Percentiles rank a stretch among this genome's conserved stretches.
phyloP scores from a whole-genome alignment of 1,140 invertebrate genomes.

The Zaprionus taronus region DNA sequence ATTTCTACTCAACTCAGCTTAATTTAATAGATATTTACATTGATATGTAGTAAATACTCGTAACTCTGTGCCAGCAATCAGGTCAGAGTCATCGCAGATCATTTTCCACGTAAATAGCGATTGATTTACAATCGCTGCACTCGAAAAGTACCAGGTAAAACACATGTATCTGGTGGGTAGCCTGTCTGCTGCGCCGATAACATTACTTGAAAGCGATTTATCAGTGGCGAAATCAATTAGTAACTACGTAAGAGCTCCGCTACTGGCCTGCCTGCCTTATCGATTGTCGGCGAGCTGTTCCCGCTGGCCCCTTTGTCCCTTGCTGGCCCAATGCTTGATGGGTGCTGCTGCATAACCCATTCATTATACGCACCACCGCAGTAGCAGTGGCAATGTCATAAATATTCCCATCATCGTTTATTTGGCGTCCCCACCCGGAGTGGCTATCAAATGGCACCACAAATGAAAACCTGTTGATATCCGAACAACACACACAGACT shows the following conservation, averaged over 20 bases:
- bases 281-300: slow-evolving; percentile 21
- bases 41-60: not conserved
- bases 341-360: slow-evolving; percentile 59
- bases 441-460: slow-evolving; percentile 72
- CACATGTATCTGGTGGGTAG: slow-evolving; percentile 63
- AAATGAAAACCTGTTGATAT: slow-evolving; percentile 83
- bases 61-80: slow-evolving; percentile 51
- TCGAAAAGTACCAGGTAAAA: slow-evolving; percentile 34
- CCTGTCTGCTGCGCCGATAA: slow-evolving; percentile 29
- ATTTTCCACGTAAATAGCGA: slow-evolving; percentile 58
- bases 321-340: slow-evolving; percentile 4
- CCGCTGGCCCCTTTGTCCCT: not conserved
- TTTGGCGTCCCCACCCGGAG: slow-evolving; percentile 50
- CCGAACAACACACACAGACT: slow-evolving; percentile 29
- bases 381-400: slow-evolving; percentile 73
- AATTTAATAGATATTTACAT: slow-evolving; percentile 6
- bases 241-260: slow-evolving; percentile 62
- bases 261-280: slow-evolving; percentile 47
- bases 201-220: slow-evolving; percentile 68
- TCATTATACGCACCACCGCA: slow-evolving; percentile 72
- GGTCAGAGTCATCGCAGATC: slow-evolving; percentile 45
- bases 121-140: slow-evolving; percentile 69
- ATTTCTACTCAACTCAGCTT: slow-evolving; percentile 15
- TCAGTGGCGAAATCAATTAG: slow-evolving; percentile 79
- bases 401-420: slow-evolving; percentile 83